Percentiles rank a stretch among this genome's conserved stretches.
phyloP scores from a whole-genome alignment of 2,888 invertebrate species.

The Priocnemis perturbator region DNA sequence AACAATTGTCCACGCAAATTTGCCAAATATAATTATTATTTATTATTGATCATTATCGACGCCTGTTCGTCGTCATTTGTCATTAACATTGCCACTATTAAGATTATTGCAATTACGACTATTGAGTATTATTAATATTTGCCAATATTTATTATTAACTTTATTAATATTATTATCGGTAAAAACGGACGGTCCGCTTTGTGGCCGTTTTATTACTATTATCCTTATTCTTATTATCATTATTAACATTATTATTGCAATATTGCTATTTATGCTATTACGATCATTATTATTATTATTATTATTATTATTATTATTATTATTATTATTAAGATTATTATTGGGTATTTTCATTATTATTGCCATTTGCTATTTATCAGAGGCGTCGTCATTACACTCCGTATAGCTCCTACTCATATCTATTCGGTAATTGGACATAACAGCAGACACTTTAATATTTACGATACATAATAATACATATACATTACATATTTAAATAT shows the following conservation, averaged over 20 bases:
- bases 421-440: conserved; percentile 58
- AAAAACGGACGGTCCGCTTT: not conserved
- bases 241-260: conserved; percentile 6
- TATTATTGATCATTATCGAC: conserved; percentile 34
- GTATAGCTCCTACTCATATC: conserved; percentile 59
- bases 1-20: conserved; percentile 6
- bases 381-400: conserved; percentile 51
- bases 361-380: conserved; percentile 15
- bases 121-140: conserved; percentile 53
- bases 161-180: conserved; percentile 42
- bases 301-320: conserved; percentile 46
- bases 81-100: conserved; percentile 49
- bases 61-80: conserved; percentile 41
- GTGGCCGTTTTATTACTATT: conserved; percentile 10
- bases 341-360: conserved; percentile 28
- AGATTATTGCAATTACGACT: conserved; percentile 49
- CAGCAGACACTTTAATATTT: conserved; percentile 37
- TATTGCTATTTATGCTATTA: conserved; percentile 22
- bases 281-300: conserved; percentile 44
- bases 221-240: conserved; percentile 2
- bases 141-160: conserved; percentile 45
- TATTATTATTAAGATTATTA: conserved; percentile 53
- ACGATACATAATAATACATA: conserved; percentile 29
- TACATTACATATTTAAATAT: conserved; percentile 19
- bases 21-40: conserved; percentile 42